Evolutionary conservation across 2,113 vertebrate genomes (phyloP).

Genomic region (Oriolus oriolus): DNA sequence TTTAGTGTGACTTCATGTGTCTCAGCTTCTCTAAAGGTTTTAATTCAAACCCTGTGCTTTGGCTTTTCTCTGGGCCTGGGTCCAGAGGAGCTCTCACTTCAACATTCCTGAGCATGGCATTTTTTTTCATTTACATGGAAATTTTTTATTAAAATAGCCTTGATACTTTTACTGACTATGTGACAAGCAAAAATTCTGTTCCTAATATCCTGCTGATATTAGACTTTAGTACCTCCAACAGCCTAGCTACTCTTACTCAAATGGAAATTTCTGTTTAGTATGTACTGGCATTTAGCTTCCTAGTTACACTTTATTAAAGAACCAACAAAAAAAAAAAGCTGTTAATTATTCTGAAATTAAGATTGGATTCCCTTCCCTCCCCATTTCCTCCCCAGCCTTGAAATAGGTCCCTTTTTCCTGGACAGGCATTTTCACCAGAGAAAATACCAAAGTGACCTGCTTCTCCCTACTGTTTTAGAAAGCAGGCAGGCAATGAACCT

Average conservation of each 20-base stretch:
- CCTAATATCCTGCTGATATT: not conserved
- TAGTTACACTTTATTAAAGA: not conserved
- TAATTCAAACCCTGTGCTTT: too few relatives aligned
- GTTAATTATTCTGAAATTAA: not conserved
- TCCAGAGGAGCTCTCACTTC: too few relatives aligned
- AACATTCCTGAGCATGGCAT: not conserved
- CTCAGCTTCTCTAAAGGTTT: too few relatives aligned
- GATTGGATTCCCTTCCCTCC: not conserved
- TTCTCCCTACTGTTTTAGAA: not conserved
- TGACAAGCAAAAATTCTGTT: not conserved
- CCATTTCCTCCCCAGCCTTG: rapidly evolving
- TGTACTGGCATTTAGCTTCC: not conserved
- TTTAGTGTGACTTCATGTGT: too few relatives aligned
- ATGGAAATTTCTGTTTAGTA: not conserved
- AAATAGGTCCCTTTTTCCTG: not conserved
- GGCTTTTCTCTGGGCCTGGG: too few relatives aligned
- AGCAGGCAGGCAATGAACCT: not conserved
- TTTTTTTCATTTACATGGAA: not conserved
- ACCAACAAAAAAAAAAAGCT: not conserved
- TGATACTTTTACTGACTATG: not conserved
- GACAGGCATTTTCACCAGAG: not conserved
- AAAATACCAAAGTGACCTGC: not conserved
- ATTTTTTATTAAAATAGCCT: not conserved
- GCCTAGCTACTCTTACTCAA: not conserved
- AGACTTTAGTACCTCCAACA: not conserved